Conservation (phyloP, 2,797 vertebrate species). For the Leuciscus waleckii region DNA sequence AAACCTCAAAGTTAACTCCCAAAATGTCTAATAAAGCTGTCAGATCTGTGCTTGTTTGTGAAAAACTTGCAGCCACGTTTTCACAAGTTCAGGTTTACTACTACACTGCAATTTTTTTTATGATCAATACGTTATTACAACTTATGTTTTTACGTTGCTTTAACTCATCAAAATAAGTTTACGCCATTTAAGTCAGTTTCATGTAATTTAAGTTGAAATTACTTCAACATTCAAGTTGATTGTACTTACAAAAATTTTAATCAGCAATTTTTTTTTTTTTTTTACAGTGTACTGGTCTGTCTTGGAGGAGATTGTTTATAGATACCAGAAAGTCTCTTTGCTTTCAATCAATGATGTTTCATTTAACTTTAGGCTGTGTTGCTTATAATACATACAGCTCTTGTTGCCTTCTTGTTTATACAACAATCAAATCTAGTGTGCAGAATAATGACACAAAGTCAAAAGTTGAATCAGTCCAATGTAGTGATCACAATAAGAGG, state of each 20-base stretch:
- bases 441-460: slow-evolving; percentile 11
- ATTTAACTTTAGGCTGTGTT: not conserved
- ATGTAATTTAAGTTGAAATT: no score
- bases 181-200: no score
- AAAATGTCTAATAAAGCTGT: no score
- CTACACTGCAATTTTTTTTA: no score
- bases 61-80: not conserved
- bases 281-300: not conserved
- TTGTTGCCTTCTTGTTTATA: not conserved
- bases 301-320: not conserved
- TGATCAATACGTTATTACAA: no score
- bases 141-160: no score
- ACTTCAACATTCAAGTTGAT: no score
- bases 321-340: not conserved
- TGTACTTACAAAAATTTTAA: no score
- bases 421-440: not conserved
- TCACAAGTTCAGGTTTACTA: not conserved
- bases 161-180: no score
- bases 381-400: not conserved
- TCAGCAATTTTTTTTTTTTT: no score
- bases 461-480: not conserved
- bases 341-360: slow-evolving; percentile 1
- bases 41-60: not conserved
- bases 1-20: not conserved
- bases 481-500: slow-evolving; percentile 11